Evolutionary conservation across 2,113 vertebrate genomes (phyloP).

Genomic region (Sinocyclocheilus anshuiensis): DNA sequence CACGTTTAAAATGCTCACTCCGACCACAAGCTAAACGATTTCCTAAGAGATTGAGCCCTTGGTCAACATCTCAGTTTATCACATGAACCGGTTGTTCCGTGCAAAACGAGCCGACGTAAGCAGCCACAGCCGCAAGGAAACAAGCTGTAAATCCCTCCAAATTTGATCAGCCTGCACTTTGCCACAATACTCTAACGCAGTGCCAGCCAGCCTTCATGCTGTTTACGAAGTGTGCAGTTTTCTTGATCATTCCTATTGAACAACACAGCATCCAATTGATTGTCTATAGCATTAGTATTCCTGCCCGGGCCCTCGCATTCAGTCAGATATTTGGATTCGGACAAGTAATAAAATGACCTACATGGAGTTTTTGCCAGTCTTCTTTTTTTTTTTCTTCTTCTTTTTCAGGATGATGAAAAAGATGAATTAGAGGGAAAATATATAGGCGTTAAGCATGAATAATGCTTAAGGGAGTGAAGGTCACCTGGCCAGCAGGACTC

Average conservation of each 20-base stretch:
- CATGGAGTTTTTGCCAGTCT: constrained; percentile 69
- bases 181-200: constrained; percentile 71
- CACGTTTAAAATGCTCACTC: constrained; percentile 60
- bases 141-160: constrained; percentile 72
- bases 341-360: constrained; percentile 81
- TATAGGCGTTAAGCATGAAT: constrained; percentile 72
- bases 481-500: constrained; percentile 69
- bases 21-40: constrained; percentile 60
- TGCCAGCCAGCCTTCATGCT: constrained; percentile 65
- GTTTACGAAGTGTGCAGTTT: constrained; percentile 76
- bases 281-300: constrained; percentile 81
- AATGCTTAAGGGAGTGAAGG: constrained; percentile 70
- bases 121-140: constrained; percentile 57
- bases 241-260: constrained; percentile 78
- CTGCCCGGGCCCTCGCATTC: constrained; percentile 68
- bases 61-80: constrained; percentile 70
- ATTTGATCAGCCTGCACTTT: constrained; percentile 73
- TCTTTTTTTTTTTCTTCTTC: background rate
- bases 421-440: constrained; percentile 50
- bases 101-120: constrained; percentile 60
- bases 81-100: constrained; percentile 56
- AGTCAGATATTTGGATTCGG: constrained; percentile 76
- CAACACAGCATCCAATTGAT: constrained; percentile 79
- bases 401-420: constrained; percentile 50
- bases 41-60: constrained; percentile 62